Percentiles rank a stretch among this genome's conserved stretches.
These are phyloP conservation scores for Tokudaia tokunoshimensis DNA, from an alignment of 2,797 vertebrate genomes.

Conservation along the genomic window DNA sequence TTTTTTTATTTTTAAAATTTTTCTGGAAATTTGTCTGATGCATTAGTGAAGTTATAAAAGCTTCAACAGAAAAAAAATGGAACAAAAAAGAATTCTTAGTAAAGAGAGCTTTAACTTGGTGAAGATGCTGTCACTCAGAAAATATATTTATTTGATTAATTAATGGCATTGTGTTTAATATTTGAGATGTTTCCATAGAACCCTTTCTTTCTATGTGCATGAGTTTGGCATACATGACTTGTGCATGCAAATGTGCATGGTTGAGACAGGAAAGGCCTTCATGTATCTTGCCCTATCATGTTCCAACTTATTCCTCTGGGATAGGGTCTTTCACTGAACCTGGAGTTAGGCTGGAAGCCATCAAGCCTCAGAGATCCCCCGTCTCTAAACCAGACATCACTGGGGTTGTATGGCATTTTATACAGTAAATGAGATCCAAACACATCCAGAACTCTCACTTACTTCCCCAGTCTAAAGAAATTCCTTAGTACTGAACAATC, in stretches of 20 bases:
- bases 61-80: not conserved
- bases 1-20: not conserved
- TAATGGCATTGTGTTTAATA: not conserved
- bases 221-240: not conserved
- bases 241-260: not conserved
- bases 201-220: not conserved
- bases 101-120: not conserved
- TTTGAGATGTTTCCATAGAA: not conserved
- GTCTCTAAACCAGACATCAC: not conserved
- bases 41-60: constrained; percentile 6
- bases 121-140: not conserved
- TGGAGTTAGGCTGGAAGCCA: not conserved
- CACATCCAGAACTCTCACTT: not conserved
- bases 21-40: not conserved
- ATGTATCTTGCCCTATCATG: not conserved
- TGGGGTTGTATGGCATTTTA: not conserved
- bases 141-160: not conserved
- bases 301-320: not conserved
- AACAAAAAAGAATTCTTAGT: not conserved
- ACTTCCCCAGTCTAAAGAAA: not conserved
- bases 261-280: not conserved
- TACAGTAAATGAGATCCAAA: not conserved
- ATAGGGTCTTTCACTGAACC: not conserved
- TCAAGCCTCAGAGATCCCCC: not conserved
- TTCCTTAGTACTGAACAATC: not conserved